Evolutionary conservation across 2,113 vertebrate genomes (phyloP), one percentile per base, ranked within the genome.

Genomic region (Caranx melampygus): DNA sequence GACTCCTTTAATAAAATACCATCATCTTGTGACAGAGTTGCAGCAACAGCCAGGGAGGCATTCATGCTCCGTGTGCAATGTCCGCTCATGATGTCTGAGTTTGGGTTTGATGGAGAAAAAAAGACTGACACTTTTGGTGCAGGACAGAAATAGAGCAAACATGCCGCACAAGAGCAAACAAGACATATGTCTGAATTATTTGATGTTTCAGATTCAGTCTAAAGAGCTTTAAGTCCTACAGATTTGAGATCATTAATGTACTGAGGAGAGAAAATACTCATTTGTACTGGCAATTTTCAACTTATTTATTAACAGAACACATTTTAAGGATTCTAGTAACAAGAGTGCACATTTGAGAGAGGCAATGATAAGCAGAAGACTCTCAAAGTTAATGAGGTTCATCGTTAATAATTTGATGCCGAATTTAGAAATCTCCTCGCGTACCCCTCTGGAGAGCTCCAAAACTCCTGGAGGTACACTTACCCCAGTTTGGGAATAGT

Each of bases 401-500:
- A 91, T 88, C 72, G 69, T 89, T 85, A 91, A 91, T 88, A 87
- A 89, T 85, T 81, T 89, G 77, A 83, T 88, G 81, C 89, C 18
- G n/a, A 87, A 92, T 82, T 90, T 88, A 89, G 90, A 87, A 87
- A 82, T 72, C 81, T 86, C 66, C 69, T 81, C 62, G 5, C 72
- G 37, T 64, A 12, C 44, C 68, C 82, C 80, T 76, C 75, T 69
- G 59, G 84, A 87, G 86, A 89, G 80, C 75, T 82, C 73, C 49
- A 83, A 82, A 89, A 69, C 73, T 88, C 91, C 90, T 90, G 76
- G 64, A 89, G 88, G 90, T 90, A 81, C 84, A 86, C 82, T 88
- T 90, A 91, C 82, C 88, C 87, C 82, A 88, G 78, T 89, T 90
- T 87, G 88, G 90, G 87, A 91, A 81, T 87, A 70, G 63, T 75